Percentiles rank a stretch among this genome's conserved stretches.
These are phyloP conservation scores for Rugalucina vietnamica DNA, from an alignment of 2,888 invertebrate species.

Conservation along the genomic window DNA sequence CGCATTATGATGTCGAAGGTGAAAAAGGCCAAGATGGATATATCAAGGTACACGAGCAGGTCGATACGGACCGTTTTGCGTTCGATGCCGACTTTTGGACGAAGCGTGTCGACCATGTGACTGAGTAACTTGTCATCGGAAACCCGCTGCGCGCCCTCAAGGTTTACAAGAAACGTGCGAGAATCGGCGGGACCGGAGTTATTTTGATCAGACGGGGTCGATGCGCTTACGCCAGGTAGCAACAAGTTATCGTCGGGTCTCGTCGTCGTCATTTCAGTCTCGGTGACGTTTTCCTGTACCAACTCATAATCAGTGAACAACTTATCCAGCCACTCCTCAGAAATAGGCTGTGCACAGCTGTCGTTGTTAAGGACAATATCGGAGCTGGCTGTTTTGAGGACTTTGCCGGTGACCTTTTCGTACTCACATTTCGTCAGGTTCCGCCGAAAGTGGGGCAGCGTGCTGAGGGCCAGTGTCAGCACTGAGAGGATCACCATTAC, in stretches of 20 bases:
- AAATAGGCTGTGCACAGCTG: constrained; percentile 40
- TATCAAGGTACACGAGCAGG: constrained; percentile 45
- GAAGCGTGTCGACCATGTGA: constrained; percentile 37
- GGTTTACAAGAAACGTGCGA: background rate
- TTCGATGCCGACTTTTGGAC: constrained; percentile 40
- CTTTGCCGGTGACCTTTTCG: constrained; percentile 27
- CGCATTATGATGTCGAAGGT: constrained; percentile 56
- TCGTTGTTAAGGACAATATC: constrained; percentile 25
- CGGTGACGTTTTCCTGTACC: background rate
- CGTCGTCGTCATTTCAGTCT: background rate
- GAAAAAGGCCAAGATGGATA: constrained; percentile 55
- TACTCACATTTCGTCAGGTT: constrained; percentile 54
- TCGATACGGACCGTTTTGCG: constrained; percentile 58
- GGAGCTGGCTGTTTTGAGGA: constrained; percentile 2
- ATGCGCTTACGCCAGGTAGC: background rate
- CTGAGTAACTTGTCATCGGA: constrained; percentile 28
- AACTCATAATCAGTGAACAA: background rate
- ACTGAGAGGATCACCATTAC: constrained; percentile 58
- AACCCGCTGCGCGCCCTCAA: constrained; percentile 11
- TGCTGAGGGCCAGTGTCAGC: constrained; percentile 59
- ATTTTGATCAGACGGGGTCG: background rate
- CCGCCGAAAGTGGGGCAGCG: constrained; percentile 52
- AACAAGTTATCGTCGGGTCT: background rate
- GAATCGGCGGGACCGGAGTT: background rate
- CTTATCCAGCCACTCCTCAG: constrained; percentile 29